phyloP scores from a whole-genome alignment of 2,797 vertebrate species.

The Silurus aristotelis region DNA sequence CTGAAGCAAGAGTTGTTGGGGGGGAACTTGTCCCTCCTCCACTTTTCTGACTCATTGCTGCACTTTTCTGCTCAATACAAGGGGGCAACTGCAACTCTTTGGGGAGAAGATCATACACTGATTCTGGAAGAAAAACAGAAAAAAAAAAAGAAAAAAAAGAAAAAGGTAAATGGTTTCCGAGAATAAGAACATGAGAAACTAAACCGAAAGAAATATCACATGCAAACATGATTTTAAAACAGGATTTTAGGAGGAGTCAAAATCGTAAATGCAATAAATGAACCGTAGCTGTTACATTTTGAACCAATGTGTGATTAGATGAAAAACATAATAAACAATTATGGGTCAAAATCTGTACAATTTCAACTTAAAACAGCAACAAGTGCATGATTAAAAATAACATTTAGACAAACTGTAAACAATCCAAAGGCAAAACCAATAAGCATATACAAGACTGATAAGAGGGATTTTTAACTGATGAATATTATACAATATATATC shows the following conservation, averaged over 20 bases:
- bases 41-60: slow-evolving; percentile 96
- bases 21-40: slow-evolving; percentile 92
- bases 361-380: background rate
- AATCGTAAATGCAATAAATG: background rate
- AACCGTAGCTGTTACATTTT: background rate
- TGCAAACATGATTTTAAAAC: too few species aligned
- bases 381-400: background rate
- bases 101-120: slow-evolving; percentile 96
- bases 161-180: background rate
- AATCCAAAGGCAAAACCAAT: background rate
- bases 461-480: background rate
- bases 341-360: background rate
- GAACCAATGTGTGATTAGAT: background rate
- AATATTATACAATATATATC: background rate
- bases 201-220: background rate
- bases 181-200: too few species aligned
- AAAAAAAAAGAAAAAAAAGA: slow-evolving; percentile 9
- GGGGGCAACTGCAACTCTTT: slow-evolving; percentile 92
- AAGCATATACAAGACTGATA: background rate
- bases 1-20: slow-evolving; percentile 87
- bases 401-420: too few species aligned
- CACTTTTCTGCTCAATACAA: slow-evolving; percentile 81
- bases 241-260: background rate
- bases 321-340: background rate
- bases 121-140: slow-evolving; percentile 74